These are phyloP conservation scores for Cephus rjabovi DNA, from an alignment of 2,888 invertebrate genomes.

Conservation along the genomic window DNA sequence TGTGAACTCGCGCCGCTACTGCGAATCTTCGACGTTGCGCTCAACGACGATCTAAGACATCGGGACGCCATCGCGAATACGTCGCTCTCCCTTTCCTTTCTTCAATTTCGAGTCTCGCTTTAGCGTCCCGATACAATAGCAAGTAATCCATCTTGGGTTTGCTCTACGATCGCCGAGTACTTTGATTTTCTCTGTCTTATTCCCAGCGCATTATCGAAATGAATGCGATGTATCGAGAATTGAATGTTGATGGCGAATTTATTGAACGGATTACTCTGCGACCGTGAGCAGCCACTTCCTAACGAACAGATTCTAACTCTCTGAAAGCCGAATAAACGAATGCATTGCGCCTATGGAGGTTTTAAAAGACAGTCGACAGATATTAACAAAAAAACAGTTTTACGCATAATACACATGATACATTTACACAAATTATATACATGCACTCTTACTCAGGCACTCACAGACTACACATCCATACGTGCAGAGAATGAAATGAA, in stretches of 20 bases:
- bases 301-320: constrained; percentile 1
- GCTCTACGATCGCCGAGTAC: not conserved
- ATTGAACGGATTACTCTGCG: not conserved
- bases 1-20: not conserved
- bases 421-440: not conserved
- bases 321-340: constrained; percentile 4
- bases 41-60: not conserved
- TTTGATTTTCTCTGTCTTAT: not conserved
- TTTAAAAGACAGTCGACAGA: constrained; percentile 17
- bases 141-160: not conserved
- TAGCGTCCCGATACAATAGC: not conserved
- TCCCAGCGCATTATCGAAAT: not conserved
- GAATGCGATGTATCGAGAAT: not conserved
- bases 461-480: not conserved
- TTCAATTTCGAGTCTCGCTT: not conserved
- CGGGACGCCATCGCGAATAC: not conserved
- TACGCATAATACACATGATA: not conserved
- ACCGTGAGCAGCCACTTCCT: not conserved
- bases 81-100: not conserved
- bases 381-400: constrained; percentile 10
- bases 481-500: not conserved
- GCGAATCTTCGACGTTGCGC: not conserved
- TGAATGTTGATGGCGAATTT: not conserved
- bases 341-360: constrained; percentile 26
- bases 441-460: not conserved